These are phyloP conservation scores for Amaurobius ferox DNA, from an alignment of 2,888 invertebrate genomes.

Conservation along the genomic window DNA sequence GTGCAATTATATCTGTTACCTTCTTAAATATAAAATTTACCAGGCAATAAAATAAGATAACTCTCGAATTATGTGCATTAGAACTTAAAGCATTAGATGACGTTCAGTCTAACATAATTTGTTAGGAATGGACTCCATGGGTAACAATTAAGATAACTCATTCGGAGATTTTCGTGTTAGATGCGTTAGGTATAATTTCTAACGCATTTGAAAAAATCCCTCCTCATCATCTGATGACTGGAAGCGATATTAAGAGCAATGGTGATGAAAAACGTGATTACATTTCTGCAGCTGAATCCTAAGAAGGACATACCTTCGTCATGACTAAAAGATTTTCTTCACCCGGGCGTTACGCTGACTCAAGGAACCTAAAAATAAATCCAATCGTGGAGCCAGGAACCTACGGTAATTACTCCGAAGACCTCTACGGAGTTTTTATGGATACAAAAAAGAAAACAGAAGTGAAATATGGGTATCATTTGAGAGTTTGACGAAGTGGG, in stretches of 20 bases:
- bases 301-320: slow-evolving; percentile 54
- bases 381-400: slow-evolving; percentile 31
- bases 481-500: neutral
- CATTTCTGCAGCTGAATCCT: slow-evolving; percentile 49
- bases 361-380: slow-evolving; percentile 45
- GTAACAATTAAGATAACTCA: neutral
- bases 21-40: too few relatives aligned
- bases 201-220: neutral
- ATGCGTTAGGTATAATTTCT: neutral
- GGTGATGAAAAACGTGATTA: slow-evolving; percentile 68
- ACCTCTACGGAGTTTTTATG: neutral
- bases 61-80: too few relatives aligned
- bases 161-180: neutral
- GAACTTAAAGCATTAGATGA: too few relatives aligned
- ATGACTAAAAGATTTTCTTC: slow-evolving; percentile 43
- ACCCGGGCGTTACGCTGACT: slow-evolving; percentile 36
- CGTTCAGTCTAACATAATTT: neutral
- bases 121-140: neutral
- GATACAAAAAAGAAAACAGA: neutral
- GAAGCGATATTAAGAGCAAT: slow-evolving; percentile 55
- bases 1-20: too few relatives aligned
- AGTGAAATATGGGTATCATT: neutral
- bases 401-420: slow-evolving; percentile 55
- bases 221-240: slow-evolving; percentile 52
- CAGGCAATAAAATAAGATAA: too few relatives aligned